Evolutionary conservation across 2,113 vertebrate species (phyloP), one percentile per base, ranked within the genome.

Genomic region (Python bivittatus): DNA sequence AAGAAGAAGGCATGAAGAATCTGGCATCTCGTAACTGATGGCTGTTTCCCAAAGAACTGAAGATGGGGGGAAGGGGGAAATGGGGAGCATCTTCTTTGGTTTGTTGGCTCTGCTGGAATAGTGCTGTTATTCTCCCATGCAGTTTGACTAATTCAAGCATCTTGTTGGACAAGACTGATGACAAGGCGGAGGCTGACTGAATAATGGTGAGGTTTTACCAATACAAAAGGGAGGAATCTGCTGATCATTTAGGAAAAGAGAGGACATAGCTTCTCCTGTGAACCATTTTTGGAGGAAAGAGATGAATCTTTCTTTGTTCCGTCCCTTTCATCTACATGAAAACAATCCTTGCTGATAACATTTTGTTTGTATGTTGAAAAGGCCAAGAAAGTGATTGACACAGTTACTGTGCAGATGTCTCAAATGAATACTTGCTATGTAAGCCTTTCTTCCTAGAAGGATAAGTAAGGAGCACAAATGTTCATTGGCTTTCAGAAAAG

Each of bases 151-250:
- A 97, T 97, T 97, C 97, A 97, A 96, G 97, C 97, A 97, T 96
- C 97, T 97, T 98, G 98, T 98, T 97, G 91, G 92, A 98, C 98
- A 98, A 98, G 98, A 98, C 97, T 97, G 98, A 98, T 98, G 98
- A 97, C 94, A 96, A 97, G 90, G 92, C 95, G 93, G 90, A 90
- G 92, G 91, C 94, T 93, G 94, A 93, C 92, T 22, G 89, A 94
- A 94, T 93, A 93, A 94, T 88, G 44, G 95, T 96, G 94, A 94
- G 95, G 93, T 96, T 97, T 97, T 97, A 97, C 98, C 98, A 97
- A 94, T 96, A 97, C 92, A 92, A 93, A 93, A 94, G 54, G 93
- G 22, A 96, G 94, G 96, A 97, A 98, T 97, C 97, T 97, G 97
- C 97, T 98, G 97, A 98, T 98, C 97, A 97, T 97, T 98, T 97